Base-by-base conservation (phyloP, 2,113 vertebrate genomes). In the Geothlypis trichas region DNA sequence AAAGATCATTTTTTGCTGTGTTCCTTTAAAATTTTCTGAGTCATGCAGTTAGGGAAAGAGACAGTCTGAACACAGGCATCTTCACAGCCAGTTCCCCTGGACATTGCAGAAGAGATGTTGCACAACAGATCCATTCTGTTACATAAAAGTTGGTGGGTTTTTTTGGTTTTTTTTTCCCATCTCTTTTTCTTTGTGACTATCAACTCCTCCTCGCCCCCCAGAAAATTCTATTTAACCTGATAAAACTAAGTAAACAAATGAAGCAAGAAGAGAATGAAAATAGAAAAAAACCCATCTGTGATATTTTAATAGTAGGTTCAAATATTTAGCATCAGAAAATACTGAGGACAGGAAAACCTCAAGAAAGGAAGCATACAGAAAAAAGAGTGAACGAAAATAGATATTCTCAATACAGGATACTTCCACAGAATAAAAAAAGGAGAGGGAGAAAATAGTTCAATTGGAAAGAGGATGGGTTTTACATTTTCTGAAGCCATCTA, bases 1-100 rank as follows among this genome's bases (percentile, higher is more conserved):
- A 51, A 91, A 80, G 9, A 52, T 21, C 0, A 5, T 35, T 71
- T 88, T 55, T 28, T 41, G 11, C 10, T 0, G 0, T 14, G 4
- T 49, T 82, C 33, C 22, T 78, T 37, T 54, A 66, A 39, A 5
- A 16, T 51, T 59, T 71, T 58, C 52, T 2, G 9, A 71, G 30
- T 46, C 5, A 9, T 20, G 17, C 8, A 31, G 9, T 24, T 77
- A 11, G 17, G 41, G 35, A 22, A 41, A 13, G 3, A 16, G n/a
- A 44, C 27, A 71, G 22, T 18, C 16, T 33, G 28, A 78, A 24
- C 13, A 49, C 13, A 49, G 8, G 1, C 7, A 22, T 75, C 79
- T 66, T 58, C 27, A 22, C 37, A 17, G 13, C 19, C 15, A n/a
- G 14, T 18, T 63, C 2, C 58, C 24, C 6, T 26, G 41, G 37